Percentiles rank a stretch among this genome's conserved stretches.
These are phyloP conservation scores for Sakesphorus luctuosus DNA, from an alignment of 2,113 vertebrate species.

Conservation along the genomic window DNA sequence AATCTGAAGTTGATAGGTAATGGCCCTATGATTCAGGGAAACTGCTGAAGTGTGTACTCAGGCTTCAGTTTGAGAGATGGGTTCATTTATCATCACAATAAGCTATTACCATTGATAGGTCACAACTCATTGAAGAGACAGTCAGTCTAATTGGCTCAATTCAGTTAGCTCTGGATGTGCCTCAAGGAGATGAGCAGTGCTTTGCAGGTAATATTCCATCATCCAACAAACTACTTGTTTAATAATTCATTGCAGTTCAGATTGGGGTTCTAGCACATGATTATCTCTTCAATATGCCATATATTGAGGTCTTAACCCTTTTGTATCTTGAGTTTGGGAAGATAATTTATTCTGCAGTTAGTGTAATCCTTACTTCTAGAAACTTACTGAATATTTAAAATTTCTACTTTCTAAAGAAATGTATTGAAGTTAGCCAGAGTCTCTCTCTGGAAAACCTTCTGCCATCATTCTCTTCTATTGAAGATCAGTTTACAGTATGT, in stretches of 20 bases:
- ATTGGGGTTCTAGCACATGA: conserved; percentile 24
- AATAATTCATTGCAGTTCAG: conserved; percentile 77
- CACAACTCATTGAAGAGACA: conserved; percentile 84
- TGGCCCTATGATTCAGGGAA: conserved; percentile 75
- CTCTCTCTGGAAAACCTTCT: background rate
- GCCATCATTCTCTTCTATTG: background rate
- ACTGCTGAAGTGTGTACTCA: conserved; percentile 79
- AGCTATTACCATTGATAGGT: conserved; percentile 84
- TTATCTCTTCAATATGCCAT: conserved; percentile 52
- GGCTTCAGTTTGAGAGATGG: conserved; percentile 80
- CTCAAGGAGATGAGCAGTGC: conserved; percentile 69
- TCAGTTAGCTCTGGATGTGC: conserved; percentile 71
- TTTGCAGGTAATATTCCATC: conserved; percentile 79
- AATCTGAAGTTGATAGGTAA: conserved; percentile 80
- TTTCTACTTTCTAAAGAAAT: background rate
- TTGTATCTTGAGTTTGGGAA: background rate
- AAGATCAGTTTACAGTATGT: background rate
- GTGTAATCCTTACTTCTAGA: background rate
- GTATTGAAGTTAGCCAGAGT: background rate
- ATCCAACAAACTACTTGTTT: conserved; percentile 71
- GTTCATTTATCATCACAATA: conserved; percentile 91
- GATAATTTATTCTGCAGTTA: background rate
- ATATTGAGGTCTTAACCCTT: conserved; percentile 29
- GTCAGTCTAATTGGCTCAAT: conserved; percentile 83
- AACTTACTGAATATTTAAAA: background rate